A percentile compares a stretch with the other conserved stretches of the same genome.
phyloP scores from a whole-genome alignment of 1,140 invertebrate species.

The Planococcus citri region DNA sequence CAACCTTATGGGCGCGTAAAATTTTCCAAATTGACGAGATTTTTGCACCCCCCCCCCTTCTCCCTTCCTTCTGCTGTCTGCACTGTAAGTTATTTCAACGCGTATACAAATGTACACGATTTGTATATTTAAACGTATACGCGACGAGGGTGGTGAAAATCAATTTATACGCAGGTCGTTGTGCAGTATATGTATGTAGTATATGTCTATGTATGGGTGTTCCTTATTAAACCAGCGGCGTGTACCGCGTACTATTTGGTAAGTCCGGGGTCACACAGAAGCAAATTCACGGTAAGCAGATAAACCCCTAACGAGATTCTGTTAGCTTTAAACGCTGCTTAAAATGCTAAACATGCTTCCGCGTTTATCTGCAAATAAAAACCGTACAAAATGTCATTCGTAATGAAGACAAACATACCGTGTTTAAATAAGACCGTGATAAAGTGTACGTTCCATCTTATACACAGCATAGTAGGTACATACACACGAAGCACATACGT shows the following conservation, averaged over 20 bases:
- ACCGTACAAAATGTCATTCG: slow-evolving; percentile 18
- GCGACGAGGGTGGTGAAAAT: slow-evolving; percentile 2
- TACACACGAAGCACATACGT: no score
- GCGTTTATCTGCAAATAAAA: slow-evolving; percentile 19
- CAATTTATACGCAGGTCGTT: slow-evolving; percentile 16
- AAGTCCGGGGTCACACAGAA: neutral
- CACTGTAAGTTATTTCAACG: no score
- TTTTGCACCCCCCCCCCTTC: no score
- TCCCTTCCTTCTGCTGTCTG: no score
- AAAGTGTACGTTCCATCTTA: neutral
- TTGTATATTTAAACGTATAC: no score
- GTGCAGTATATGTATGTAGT: no score
- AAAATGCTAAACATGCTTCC: slow-evolving; percentile 14
- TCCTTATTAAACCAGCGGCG: slow-evolving; percentile 14
- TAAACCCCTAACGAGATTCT: slow-evolving; percentile 18
- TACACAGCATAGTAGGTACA: no score
- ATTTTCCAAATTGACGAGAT: no score
- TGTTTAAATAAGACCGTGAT: slow-evolving; percentile 11
- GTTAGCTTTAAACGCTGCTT: slow-evolving; percentile 14
- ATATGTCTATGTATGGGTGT: no score
- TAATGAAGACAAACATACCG: slow-evolving; percentile 16
- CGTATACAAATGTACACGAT: no score
- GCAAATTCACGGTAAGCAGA: slow-evolving; percentile 9
- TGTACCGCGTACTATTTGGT: no score
- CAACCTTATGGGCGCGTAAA: no score